Evolutionary conservation across 2,113 vertebrate species (phyloP), one percentile per base, ranked within the genome.

Genomic region (Spheniscus mendiculus): DNA sequence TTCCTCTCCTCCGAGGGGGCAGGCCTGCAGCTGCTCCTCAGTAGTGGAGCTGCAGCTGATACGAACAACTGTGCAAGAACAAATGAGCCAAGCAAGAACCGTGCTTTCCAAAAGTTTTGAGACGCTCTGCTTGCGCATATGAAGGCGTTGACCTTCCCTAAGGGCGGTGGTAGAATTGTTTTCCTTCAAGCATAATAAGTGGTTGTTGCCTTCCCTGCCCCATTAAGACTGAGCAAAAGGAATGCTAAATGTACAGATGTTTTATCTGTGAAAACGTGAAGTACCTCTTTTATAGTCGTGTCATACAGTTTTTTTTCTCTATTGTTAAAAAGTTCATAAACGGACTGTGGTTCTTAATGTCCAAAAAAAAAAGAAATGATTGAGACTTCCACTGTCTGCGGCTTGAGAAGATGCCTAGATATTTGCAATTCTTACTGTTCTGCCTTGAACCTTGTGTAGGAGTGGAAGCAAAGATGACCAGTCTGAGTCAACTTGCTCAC

Each of bases 81-180:
- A 87, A 62, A 42, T 15, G 5, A 83, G 11, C 30, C 49, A 66
- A 69, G 55, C 30, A 47, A 53, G 47, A 86, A 9, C 27, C 2
- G 0, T 61, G 40, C 44, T 63, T 78, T 65, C 23, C 56, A 49
- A 59, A 65, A 61, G 40, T 40, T 90, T 71, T 56, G 19, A 79
- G 52, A 29, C 3, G 1, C 13, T 52, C 18, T 45, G 5, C 32
- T 55, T 66, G 17, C 36, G 47, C 2, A 0, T 77, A 22, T 2
- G 12, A 53, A 77, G 49, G 38, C 1, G 3, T 42, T 89, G 26
- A 67, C 55, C 26, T 81, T 86, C 63, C 13, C 32, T 44, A 61
- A 56, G 44, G 66, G 13, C 4, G 2, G 23, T 52, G 11, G 49
- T 72, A 26, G 45, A 72, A 50, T 79, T 55, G 49, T 17, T 65